A percentile compares a stretch with the other conserved stretches of the same genome.
These are phyloP conservation scores for Drosophila nannoptera DNA, from an alignment of 1,140 invertebrate genomes.

Conservation along the genomic window DNA sequence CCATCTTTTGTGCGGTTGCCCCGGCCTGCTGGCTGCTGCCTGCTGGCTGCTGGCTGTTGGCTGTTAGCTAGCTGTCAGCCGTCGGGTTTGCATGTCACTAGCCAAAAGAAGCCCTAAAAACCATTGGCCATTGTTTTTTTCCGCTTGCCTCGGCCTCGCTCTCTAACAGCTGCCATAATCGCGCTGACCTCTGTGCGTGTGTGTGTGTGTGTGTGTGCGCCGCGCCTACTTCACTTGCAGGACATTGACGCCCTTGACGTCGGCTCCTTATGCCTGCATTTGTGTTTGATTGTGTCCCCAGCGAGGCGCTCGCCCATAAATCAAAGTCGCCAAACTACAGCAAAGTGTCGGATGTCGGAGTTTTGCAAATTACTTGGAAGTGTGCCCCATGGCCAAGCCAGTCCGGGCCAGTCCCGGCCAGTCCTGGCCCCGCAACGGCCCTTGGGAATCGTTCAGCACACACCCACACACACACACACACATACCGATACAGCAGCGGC, in stretches of 20 bases:
- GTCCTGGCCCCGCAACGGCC: slow-evolving; percentile 39
- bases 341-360: slow-evolving; percentile 68
- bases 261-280: slow-evolving; percentile 48
- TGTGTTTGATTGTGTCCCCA: slow-evolving; percentile 50
- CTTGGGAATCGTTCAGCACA: slow-evolving; percentile 45
- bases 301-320: slow-evolving; percentile 56
- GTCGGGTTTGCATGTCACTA: slow-evolving; percentile 39
- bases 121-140: slow-evolving; percentile 32
- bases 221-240: slow-evolving; percentile 43
- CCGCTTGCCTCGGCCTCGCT: background rate
- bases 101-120: slow-evolving; percentile 19
- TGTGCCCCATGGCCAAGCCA: slow-evolving; percentile 50
- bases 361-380: slow-evolving; percentile 76
- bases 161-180: slow-evolving; percentile 41
- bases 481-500: slow-evolving; percentile 8
- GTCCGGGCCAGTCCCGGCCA: too few species aligned
- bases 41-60: too few species aligned
- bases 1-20: slow-evolving; percentile 50
- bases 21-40: background rate
- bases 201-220: slow-evolving; percentile 20
- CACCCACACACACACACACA: slow-evolving; percentile 21
- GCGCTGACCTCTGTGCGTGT: slow-evolving; percentile 30
- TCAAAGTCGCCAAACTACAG: slow-evolving; percentile 73
- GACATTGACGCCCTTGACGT: slow-evolving; percentile 44
- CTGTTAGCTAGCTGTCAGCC: slow-evolving; percentile 38